phyloP scores from a whole-genome alignment of 2,113 vertebrate genomes.

The Mus spicilegus region DNA sequence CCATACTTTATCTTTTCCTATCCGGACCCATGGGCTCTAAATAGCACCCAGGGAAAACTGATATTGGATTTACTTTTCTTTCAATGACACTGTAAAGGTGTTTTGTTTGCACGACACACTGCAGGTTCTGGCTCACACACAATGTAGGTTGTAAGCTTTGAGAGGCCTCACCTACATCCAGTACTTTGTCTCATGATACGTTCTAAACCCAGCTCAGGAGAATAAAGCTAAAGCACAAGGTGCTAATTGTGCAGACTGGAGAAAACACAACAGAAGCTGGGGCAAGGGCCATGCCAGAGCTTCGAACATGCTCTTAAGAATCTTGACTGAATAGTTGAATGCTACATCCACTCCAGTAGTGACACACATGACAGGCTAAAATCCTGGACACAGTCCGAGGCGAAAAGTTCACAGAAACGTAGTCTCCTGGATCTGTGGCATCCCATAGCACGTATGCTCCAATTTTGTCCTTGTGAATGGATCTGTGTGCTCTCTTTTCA shows the following conservation, averaged over 20 bases:
- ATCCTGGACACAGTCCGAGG: too few relatives aligned
- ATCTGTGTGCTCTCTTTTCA: too few relatives aligned
- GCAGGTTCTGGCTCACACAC: background rate
- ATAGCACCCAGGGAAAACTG: background rate
- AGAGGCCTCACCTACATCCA: background rate
- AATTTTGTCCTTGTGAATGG: too few relatives aligned
- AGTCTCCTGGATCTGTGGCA: too few relatives aligned
- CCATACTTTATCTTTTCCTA: background rate
- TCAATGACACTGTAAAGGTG: background rate
- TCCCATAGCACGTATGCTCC: too few relatives aligned
- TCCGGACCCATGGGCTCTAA: background rate
- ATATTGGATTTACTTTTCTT: background rate
- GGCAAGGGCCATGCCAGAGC: too few relatives aligned
- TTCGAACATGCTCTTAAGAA: too few relatives aligned
- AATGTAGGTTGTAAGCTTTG: background rate
- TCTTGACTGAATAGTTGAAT: too few relatives aligned
- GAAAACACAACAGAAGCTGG: background rate
- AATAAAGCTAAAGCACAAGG: background rate
- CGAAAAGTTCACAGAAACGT: too few relatives aligned
- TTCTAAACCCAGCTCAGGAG: background rate
- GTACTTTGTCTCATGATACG: background rate
- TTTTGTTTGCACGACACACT: background rate
- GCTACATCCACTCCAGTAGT: too few relatives aligned
- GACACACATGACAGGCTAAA: too few relatives aligned
- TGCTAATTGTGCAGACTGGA: too few relatives aligned